phyloP scores from a whole-genome alignment of 2,888 invertebrate genomes.

The Cantharis rufa region DNA sequence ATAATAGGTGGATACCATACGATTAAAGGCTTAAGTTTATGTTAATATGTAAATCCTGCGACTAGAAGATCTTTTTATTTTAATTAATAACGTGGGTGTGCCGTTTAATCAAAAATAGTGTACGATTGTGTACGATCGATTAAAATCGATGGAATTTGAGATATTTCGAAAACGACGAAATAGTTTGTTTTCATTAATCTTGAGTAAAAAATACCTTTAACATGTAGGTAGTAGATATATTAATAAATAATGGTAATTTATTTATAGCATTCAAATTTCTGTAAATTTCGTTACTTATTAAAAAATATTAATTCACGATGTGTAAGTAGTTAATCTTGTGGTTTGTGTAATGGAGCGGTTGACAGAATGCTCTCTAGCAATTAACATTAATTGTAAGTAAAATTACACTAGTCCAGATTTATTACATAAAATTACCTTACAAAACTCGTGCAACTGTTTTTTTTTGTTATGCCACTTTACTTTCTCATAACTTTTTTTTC shows the following conservation, averaged over 20 bases:
- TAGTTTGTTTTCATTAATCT: neutral
- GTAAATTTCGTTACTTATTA: neutral
- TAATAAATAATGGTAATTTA: neutral
- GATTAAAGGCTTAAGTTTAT: neutral
- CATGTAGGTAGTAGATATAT: neutral
- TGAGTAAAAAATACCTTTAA: neutral
- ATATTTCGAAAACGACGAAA: neutral
- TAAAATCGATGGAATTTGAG: neutral
- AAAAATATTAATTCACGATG: conserved; percentile 16
- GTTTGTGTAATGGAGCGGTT: conserved; percentile 9
- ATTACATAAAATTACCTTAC: conserved; percentile 3
- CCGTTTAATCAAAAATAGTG: neutral
- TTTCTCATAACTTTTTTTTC: neutral
- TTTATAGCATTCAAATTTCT: neutral
- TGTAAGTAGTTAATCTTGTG: conserved; percentile 7
- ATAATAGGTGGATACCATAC: neutral
- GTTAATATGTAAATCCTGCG: neutral
- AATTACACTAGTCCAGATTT: conserved; percentile 8
- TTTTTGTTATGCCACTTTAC: neutral
- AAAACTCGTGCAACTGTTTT: neutral
- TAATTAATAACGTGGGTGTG: neutral
- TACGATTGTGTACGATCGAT: neutral
- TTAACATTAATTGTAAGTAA: neutral
- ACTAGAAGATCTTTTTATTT: neutral
- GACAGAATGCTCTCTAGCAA: conserved; percentile 19